Evolutionary conservation across 2,113 vertebrate species (phyloP).

Genomic region (Pelusios castaneus): DNA sequence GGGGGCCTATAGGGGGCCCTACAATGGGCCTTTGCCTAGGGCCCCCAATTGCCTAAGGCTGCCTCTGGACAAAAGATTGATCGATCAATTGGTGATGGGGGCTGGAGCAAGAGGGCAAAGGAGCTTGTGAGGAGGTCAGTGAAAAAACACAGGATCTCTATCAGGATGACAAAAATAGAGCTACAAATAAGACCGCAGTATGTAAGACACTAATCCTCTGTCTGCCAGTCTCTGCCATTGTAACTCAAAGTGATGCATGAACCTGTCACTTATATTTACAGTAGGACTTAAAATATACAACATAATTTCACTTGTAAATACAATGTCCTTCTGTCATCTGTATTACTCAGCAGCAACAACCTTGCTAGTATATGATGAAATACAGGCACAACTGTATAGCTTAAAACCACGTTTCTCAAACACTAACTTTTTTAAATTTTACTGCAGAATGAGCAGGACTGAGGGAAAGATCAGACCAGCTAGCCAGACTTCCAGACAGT

Average conservation of each 20-base stretch:
- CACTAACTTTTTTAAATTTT: fast-evolving
- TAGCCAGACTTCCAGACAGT: neutral
- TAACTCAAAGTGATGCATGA: neutral
- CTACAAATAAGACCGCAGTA: fast-evolving
- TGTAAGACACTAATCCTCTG: neutral
- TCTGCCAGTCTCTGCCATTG: fast-evolving
- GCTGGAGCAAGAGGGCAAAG: neutral
- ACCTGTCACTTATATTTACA: neutral
- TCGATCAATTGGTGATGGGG: neutral
- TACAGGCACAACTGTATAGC: neutral
- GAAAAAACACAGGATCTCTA: neutral
- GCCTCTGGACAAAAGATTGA: no score
- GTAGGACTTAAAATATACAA: neutral
- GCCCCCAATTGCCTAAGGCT: no score
- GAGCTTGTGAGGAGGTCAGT: neutral
- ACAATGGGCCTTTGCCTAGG: no score
- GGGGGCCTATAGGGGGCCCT: no score
- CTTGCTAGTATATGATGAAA: neutral
- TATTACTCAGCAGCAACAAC: neutral
- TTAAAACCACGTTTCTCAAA: neutral
- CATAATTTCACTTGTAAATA: neutral
- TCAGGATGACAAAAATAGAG: neutral
- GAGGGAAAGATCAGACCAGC: neutral
- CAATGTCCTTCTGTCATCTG: neutral
- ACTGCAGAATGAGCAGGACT: neutral